A percentile compares a stretch with the other conserved stretches of the same genome.
phyloP scores from a whole-genome alignment of 2,113 vertebrate genomes.

The Scortum barcoo region DNA sequence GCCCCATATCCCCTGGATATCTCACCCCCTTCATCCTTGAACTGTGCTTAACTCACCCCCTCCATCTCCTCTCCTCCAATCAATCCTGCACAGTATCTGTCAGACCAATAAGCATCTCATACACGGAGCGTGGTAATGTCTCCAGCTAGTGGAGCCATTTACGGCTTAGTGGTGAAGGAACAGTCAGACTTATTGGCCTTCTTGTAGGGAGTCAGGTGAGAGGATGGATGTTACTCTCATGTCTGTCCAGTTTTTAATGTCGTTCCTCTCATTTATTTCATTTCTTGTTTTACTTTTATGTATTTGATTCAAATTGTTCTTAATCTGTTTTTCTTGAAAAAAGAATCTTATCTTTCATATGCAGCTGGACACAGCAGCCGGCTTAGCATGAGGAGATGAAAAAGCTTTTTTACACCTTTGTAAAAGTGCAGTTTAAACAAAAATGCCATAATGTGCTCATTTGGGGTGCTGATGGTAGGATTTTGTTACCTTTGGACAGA shows the following conservation, averaged over 20 bases:
- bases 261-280: not conserved
- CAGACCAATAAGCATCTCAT: slow-evolving; percentile 29
- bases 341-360: not conserved
- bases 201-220: not conserved
- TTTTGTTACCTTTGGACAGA: not conserved
- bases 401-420: not conserved
- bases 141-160: slow-evolving; percentile 8
- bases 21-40: slow-evolving; percentile 58
- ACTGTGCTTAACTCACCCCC: slow-evolving; percentile 57
- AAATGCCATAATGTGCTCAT: not conserved
- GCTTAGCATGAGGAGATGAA: not conserved
- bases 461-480: not conserved
- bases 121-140: not conserved
- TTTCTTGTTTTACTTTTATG: not conserved
- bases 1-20: slow-evolving; percentile 58
- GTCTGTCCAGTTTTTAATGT: not conserved
- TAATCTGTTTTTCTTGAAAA: not conserved
- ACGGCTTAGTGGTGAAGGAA: not conserved
- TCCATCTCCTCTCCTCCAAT: slow-evolving; percentile 28
- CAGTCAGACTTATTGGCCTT: not conserved
- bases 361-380: not conserved
- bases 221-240: not conserved
- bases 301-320: not conserved
- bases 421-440: not conserved
- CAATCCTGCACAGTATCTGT: slow-evolving; percentile 30